A percentile compares a stretch with the other conserved stretches of the same genome.
These are phyloP conservation scores for Bombus ignitus DNA, from an alignment of 1,140 invertebrate species.

Conservation along the genomic window DNA sequence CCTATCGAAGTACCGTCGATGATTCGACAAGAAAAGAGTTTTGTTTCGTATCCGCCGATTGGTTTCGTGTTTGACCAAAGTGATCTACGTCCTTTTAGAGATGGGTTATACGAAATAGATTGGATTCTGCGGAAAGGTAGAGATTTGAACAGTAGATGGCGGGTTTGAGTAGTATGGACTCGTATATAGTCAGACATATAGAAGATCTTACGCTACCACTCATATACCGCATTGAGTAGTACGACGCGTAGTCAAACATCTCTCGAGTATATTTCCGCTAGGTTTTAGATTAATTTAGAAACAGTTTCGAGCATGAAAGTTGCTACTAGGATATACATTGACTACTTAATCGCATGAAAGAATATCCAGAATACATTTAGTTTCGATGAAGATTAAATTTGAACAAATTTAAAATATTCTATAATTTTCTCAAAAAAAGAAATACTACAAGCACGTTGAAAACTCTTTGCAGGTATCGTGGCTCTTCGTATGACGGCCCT, in stretches of 20 bases:
- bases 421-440: not conserved
- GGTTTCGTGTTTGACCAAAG: not conserved
- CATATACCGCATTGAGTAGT: no score
- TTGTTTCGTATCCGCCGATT: not conserved
- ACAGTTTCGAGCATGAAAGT: no score
- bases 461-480: constrained; percentile 67
- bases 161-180: not conserved
- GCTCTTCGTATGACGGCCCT: constrained; percentile 86
- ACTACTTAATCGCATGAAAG: no score
- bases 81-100: no score
- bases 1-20: not conserved
- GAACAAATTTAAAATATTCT: no score
- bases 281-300: no score
- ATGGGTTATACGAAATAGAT: not conserved
- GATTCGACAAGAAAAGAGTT: not conserved
- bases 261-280: no score
- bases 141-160: not conserved
- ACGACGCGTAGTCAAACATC: no score
- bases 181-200: not conserved
- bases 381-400: no score
- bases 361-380: no score
- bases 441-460: not conserved
- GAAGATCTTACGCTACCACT: not conserved
- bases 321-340: no score
- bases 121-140: no score